Conservation (phyloP, 2,113 vertebrate species). For the Triplophysa tibetana region DNA sequence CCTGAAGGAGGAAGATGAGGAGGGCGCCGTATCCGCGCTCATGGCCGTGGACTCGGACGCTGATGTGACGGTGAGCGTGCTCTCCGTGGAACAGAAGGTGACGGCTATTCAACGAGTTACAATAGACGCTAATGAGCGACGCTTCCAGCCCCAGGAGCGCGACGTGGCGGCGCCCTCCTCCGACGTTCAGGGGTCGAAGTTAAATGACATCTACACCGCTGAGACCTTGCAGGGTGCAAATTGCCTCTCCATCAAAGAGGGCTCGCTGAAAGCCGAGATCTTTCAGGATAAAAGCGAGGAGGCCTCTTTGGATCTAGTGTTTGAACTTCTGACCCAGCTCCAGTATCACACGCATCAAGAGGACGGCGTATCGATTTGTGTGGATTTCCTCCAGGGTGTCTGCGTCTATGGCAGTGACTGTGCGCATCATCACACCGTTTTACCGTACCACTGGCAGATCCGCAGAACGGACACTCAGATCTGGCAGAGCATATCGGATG, state of each 20-base stretch:
- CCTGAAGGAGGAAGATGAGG: constrained; percentile 68
- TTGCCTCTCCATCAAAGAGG: constrained; percentile 71
- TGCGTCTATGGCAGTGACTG: constrained; percentile 93
- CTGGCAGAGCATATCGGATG: constrained; percentile 94
- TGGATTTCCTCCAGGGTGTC: constrained; percentile 92
- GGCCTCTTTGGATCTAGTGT: constrained; percentile 94
- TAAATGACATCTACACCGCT: constrained; percentile 78
- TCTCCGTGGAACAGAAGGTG: constrained; percentile 66
- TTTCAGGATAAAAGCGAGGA: constrained; percentile 98
- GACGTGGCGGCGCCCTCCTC: constrained; percentile 69
- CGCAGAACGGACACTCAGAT: constrained; percentile 79
- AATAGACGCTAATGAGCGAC: constrained; percentile 59
- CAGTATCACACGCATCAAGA: constrained; percentile 97
- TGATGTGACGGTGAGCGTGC: constrained; percentile 67
- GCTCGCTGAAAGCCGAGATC: constrained; percentile 70
- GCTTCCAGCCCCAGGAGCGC: constrained; percentile 71
- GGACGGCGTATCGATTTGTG: constrained; percentile 88
- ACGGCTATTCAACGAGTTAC: constrained; percentile 48
- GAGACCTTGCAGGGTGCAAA: constrained; percentile 72
- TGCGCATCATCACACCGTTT: constrained; percentile 90
- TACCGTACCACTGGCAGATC: constrained; percentile 98
- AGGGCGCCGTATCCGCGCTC: constrained; percentile 1
- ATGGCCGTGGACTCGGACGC: constrained; percentile 55
- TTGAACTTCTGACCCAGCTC: constrained; percentile 95
- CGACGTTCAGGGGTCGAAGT: constrained; percentile 76